Base-by-base conservation (phyloP, 2,888 invertebrate species). In the Drosophila diplacantha region DNA sequence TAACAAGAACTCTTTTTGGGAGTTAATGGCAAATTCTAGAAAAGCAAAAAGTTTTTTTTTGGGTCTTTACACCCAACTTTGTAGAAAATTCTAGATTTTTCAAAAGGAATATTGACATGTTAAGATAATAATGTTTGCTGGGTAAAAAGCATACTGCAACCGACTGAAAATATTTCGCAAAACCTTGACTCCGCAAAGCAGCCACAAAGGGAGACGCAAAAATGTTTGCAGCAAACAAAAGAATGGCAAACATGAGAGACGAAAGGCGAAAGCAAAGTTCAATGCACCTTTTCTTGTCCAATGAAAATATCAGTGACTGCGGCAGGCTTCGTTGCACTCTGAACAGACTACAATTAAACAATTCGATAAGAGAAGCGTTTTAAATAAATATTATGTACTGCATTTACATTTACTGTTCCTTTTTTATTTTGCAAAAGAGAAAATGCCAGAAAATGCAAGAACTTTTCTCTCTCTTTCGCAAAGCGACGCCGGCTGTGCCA, bases 251-350 rank as follows among this genome's bases (percentile, higher is more conserved):
- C 44, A 53, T 31, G 49, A 22, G 37, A 24, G 12, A 20, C 8
- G 37, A 6, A 9, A 6, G 12, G 16, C 49, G 26, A 56, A 41
- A 8, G 55, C 49, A 31, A 53, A 67, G 76, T 81, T 81, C 80
- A 82, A 63, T 76, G 76, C 54, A 73, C 82, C 63, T 60, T 56
- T 47, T 37, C 71, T 64, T 58, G 47, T 37, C 31, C 49, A 34
- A 44, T 46, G 18, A 39, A 72, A 65, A 47, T 32, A 34, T 44
- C 52, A 49, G 47, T 39, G 37, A 52, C 31, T 52, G 35, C 55
- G 14, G 16, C 24, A 18, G 38, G 32, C 51, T 51, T 16, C 26
- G 26, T n/a, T 53, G 63, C 64, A 53, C 38, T 50, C 37, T 14
- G 37, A 26, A 38, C 18, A 44, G 35, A 46, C 32, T 32, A 47